Conservation (phyloP, 1,140 invertebrate species). For the Papilio aristodemus region DNA sequence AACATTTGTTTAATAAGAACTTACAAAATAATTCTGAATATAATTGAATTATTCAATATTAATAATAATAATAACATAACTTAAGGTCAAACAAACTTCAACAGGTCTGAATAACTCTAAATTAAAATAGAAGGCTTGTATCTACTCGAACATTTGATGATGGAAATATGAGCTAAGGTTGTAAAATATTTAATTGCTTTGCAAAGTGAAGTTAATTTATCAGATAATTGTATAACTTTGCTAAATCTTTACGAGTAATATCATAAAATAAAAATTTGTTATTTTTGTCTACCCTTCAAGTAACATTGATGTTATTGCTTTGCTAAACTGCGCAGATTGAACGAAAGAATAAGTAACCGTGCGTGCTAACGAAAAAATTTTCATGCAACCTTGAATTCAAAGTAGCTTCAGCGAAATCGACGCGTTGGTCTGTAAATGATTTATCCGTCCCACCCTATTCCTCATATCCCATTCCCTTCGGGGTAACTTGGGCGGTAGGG, state of each 20-base stretch:
- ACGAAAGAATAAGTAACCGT: not conserved
- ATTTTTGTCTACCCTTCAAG: too few species aligned
- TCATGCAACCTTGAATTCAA: conserved; percentile 36
- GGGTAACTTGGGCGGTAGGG: conserved; percentile 19
- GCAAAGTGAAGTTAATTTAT: too few species aligned
- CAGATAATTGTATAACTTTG: too few species aligned
- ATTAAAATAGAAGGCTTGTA: too few species aligned
- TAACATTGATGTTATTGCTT: not conserved
- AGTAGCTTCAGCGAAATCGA: conserved; percentile 35
- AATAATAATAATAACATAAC: not conserved
- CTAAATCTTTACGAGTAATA: too few species aligned
- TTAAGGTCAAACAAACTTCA: too few species aligned
- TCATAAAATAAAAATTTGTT: too few species aligned
- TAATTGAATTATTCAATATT: not conserved
- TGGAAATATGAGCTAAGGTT: too few species aligned
- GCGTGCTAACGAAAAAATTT: conserved; percentile 36
- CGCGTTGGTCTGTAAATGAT: conserved; percentile 49
- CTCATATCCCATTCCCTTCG: conserved; percentile 38
- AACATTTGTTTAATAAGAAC: not conserved
- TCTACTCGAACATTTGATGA: too few species aligned
- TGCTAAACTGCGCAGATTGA: not conserved
- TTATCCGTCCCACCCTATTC: conserved; percentile 41
- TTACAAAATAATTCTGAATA: too few species aligned
- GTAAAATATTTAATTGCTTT: too few species aligned
- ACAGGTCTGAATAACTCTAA: too few species aligned